phyloP scores from a whole-genome alignment of 2,888 invertebrate genomes.

The Gryllus longicercus region DNA sequence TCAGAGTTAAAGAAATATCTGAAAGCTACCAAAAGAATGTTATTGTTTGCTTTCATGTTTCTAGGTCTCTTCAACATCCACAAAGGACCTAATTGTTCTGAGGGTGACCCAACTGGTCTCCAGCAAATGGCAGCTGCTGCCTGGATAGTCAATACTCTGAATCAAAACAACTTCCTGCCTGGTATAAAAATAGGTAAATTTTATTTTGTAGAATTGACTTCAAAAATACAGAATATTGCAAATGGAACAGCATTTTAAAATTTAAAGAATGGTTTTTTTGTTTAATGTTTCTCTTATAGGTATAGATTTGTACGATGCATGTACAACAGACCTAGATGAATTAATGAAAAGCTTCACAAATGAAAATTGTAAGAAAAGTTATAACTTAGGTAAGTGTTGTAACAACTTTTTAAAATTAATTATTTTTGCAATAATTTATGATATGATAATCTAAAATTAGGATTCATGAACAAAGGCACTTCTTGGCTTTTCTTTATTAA shows the following conservation, averaged over 20 bases:
- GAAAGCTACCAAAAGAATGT: not conserved
- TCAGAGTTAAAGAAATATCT: no score
- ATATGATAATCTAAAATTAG: no score
- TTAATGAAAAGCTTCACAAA: not conserved
- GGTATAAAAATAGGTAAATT: constrained; percentile 47
- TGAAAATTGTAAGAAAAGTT: not conserved
- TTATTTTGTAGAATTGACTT: not conserved
- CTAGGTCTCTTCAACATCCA: constrained; percentile 47
- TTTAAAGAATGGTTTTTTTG: not conserved
- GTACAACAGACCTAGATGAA: not conserved
- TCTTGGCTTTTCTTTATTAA: no score
- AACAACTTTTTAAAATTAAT: no score
- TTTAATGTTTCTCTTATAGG: not conserved
- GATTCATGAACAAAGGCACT: no score
- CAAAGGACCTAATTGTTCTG: constrained; percentile 47
- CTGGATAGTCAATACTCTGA: constrained; percentile 46
- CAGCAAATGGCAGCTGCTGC: constrained; percentile 48
- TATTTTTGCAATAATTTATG: no score
- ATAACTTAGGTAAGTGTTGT: not conserved
- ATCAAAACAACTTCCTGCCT: constrained; percentile 46
- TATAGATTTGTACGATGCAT: not conserved
- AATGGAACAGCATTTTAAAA: not conserved
- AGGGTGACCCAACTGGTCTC: constrained; percentile 44
- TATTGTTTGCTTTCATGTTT: constrained; percentile 23
- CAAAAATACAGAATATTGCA: not conserved